These are phyloP conservation scores for Danaus chrysippus DNA, from an alignment of 2,888 invertebrate genomes.

Conservation along the genomic window DNA sequence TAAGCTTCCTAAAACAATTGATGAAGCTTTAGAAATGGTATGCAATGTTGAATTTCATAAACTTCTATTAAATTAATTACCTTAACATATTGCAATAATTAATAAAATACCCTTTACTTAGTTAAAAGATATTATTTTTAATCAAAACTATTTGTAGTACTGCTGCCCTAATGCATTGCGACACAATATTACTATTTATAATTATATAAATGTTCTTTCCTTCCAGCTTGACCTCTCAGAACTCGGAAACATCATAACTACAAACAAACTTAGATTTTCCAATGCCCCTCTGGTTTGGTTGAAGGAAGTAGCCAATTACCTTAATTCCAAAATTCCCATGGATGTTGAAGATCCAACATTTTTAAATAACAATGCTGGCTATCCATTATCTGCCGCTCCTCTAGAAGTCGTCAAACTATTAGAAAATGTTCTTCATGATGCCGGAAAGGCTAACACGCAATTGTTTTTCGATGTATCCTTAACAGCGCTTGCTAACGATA, in stretches of 20 bases:
- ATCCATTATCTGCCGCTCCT: slow-evolving; percentile 78
- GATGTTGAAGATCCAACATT: slow-evolving; percentile 83
- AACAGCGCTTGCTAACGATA: slow-evolving; percentile 84
- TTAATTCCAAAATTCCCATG: slow-evolving; percentile 80
- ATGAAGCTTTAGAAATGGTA: slow-evolving; percentile 81
- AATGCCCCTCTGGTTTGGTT: slow-evolving; percentile 84
- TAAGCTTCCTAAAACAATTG: slow-evolving; percentile 82
- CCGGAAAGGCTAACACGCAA: slow-evolving; percentile 81
- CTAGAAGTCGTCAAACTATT: slow-evolving; percentile 61
- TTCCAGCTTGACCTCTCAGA: slow-evolving; percentile 82
- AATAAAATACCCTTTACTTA: too few relatives aligned
- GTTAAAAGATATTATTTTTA: too few relatives aligned
- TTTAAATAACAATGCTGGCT: slow-evolving; percentile 73
- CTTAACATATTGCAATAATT: too few relatives aligned
- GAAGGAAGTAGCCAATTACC: slow-evolving; percentile 82
- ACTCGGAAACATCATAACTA: slow-evolving; percentile 66
- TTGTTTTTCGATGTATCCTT: slow-evolving; percentile 85
- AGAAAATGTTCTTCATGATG: slow-evolving; percentile 75
- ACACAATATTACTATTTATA: too few relatives aligned
- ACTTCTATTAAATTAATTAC: too few relatives aligned
- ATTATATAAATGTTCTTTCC: background rate
- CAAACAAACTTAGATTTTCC: slow-evolving; percentile 81
- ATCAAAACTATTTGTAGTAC: too few relatives aligned
- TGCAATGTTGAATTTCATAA: slow-evolving; percentile 22
- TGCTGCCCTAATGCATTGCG: too few relatives aligned